Evolutionary conservation across 2,888 invertebrate species (phyloP), one percentile per base, ranked within the genome.

Genomic region (Mythimna vitellina): DNA sequence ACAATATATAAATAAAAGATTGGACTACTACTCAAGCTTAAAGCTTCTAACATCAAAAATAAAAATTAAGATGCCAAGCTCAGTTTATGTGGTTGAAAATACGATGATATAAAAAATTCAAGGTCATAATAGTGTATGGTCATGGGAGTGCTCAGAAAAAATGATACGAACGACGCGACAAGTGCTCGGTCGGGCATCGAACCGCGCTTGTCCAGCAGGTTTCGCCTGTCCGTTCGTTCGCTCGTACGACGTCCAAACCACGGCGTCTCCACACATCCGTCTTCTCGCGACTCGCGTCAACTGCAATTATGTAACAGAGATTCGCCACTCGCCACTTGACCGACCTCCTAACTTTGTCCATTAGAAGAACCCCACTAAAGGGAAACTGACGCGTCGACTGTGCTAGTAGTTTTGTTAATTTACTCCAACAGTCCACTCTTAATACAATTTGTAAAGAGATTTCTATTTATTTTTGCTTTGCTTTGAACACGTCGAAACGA

Each of bases 191-290:
- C 92, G 93, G 92, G 87, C 92, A 87, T 91, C 93, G 94, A 93
- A 94, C 94, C 90, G 88, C 90, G 91, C 91, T 86, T 86, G 92
- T 86, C 86, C 90, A 89, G 93, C 94, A 92, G 93, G 93, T 94
- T 92, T 90, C 86, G 87, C 88, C 82, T 83, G 88, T 83, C 84
- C 57, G 57, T 5, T 32, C 57, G 57, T 12, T 83, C 60, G 35
- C 35, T 58, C 58, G 58, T 58, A n/a, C 82, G 80, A 71, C 60
- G 60, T n/a, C 38, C 82, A 80, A 71, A 77, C 80, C 67, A 65
- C 79, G 81, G 66, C 78, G 80, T 81, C 84, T 83, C 85, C 88
- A 81, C 87, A 86, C 91, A 90, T 91, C 90, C 90, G 89, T 87
- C 88, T 85, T 83, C 79, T 78, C 82, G 78, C 85, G 87, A 84